Base-by-base conservation (phyloP, 2,888 invertebrate species). In the Himalopsyche japonica region DNA sequence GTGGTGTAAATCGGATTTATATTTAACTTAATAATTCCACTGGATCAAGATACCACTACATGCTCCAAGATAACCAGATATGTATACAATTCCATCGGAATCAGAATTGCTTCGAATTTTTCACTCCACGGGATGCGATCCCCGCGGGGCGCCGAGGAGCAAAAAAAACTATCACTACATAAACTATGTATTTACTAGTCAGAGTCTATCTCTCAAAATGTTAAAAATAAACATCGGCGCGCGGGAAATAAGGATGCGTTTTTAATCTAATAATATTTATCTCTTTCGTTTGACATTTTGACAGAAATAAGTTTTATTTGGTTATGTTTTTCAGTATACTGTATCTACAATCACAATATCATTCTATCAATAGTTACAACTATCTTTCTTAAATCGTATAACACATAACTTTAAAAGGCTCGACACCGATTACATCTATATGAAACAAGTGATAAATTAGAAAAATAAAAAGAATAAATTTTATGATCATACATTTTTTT, bases 81-180 rank as follows among this genome's bases (percentile, higher is more conserved):
- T 57, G 24, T 57, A 57, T 57, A 47, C 83, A 48, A 82, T 43
- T 77, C 82, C 84, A 82, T 80, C 86, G 82, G 77, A 84, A 70
- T 79, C 82, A 78, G 84, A 82, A 82, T 84, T 49, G 82, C 82
- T 57, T 84, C 78, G 47, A 83, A 84, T 86, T 84, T 80, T 80
- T 86, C 84, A 83, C 83, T 80, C 83, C 70, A 76, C 86, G 86
- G 86, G 86, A 49, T 80, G 82, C 84, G 79, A 57, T 57, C 85
- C 24, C 82, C 76, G 76, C 85, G 85, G 85, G 84, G 80, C 70
- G 79, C 80, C 86, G 82, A 37, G 84, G 77, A 70, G 77, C 84
- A 82, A 86, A 86, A n/a, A 82, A 83, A 85, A 79, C 86, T 83
- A 86, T 76, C 83, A 80, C 82, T 82, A 82, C 86, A 86, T 85